Base-by-base conservation (phyloP, 2,797 vertebrate genomes). In the Champsocephalus gunnari region DNA sequence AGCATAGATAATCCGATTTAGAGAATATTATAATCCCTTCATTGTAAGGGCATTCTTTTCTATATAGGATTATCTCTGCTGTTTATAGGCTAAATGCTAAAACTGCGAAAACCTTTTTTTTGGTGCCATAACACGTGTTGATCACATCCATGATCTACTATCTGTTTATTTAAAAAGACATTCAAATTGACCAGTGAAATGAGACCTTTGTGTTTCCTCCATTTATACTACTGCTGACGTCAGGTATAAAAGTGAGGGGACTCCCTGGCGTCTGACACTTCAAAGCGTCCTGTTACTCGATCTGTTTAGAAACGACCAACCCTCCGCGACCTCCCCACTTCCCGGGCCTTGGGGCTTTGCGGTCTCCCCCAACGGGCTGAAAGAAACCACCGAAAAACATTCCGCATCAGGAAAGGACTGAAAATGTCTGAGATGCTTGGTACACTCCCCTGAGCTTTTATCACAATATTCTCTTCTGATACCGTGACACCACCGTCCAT, bases 251-350 rank as follows among this genome's bases (percentile, higher is more conserved):
- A 19, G 11, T 0, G 7, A 50, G 0, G 24, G 6, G 67, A 28
- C 9, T 72, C 69, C 69, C 54, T 28, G 3, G 59, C 19, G 76
- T 83, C 58, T 83, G 24, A 58, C 54, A 57, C 77, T 69, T 87
- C 68, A 69, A 66, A 82, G 71, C 19, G 41, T 68, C 60, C 66
- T 77, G 88, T 87, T 66, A 90, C 85, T 62, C 24, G 61, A 89
- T 90, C 82, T 77, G 61, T 80, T 84, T 78, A 69, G 77, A 66
- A 71, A 83, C 21, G 68, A 75, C 56, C 51, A 48, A 19, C 71
- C 71, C 76, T 70, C 49, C 64, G 71, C 12, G 41, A 77, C 65
- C 80, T 79, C 77, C 77, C 70, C 66, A 75, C 77, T 86, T 88
- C 79, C 75, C 49, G 50, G 67, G 68, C 77, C 85, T 80, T 64